Base-by-base conservation (phyloP, 2,113 vertebrate species). In the Actenoides hombroni region DNA sequence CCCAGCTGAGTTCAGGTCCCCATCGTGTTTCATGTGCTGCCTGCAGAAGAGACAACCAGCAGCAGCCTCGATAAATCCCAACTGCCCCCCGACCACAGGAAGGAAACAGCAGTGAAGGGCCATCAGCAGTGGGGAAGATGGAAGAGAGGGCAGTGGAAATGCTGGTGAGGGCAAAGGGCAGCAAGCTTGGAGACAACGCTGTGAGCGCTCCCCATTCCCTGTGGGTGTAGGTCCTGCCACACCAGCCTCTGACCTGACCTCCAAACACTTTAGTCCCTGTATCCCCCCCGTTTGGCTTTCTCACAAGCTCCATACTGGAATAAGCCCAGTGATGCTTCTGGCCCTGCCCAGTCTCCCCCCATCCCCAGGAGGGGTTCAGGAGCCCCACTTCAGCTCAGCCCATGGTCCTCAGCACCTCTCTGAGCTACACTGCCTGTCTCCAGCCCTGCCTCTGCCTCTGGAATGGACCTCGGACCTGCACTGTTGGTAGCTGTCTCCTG, bases 231-330 rank as follows among this genome's bases (percentile, higher is more conserved):
- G 9, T 57, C 46, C 56, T 40, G 63, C 44, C 40, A 24, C 0
- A 0, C 8, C 40, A 40, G 21, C 28, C 23, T 69, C 77, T 2
- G 1, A 10, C 7, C 13, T 7, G 64, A 44, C 29, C 28, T 65
- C 35, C 21, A 53, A 53, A 29, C 2, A 0, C 0, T 1, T 26
- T 0, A 39, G 13, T 6, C n/a, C 56, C 35, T 21, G 29, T 8
- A 35, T 35, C 21, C 26, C 16, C 44, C 2, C 0, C 2, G 1
- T 8, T 13, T 20, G 56, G 26, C 18, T 33, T 6, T 42, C 46
- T 44, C 26, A 40, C 0, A 0, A 21, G 59, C 42, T 90, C 71
- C 26, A 13, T 7, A 16, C 18, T 39, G 69, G n/a, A 60, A 37
- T 13, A 8, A 65, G 20, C 35, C 26, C 48, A 33, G 39, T 19